Conservation (phyloP, 23 tunicate genomes). For the Styela clava region DNA sequence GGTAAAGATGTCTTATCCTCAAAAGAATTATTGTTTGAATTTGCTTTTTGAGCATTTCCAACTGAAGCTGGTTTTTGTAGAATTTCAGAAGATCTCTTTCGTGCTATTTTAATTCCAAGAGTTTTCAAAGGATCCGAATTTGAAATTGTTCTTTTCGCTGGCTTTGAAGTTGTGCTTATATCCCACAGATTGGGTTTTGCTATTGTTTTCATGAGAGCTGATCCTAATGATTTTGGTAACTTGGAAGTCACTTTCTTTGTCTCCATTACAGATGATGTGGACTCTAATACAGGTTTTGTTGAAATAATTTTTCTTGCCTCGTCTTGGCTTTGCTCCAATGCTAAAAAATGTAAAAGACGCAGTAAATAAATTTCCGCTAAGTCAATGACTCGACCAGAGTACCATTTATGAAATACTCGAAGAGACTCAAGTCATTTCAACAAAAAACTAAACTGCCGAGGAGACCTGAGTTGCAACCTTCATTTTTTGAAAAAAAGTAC, state of each 20-base stretch:
- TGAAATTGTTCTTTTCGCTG: background rate
- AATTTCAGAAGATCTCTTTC: constrained; percentile 1
- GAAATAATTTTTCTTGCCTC: constrained; percentile 34
- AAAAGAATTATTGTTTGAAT: background rate
- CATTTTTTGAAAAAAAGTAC: too few relatives aligned
- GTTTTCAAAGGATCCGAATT: background rate
- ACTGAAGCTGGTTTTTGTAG: background rate
- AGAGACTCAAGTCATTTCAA: too few relatives aligned
- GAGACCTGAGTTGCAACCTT: too few relatives aligned
- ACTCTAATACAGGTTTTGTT: constrained; percentile 41
- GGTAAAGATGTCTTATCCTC: background rate
- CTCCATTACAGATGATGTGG: background rate
- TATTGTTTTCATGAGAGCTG: constrained; percentile 8
- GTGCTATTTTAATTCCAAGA: constrained; percentile 14
- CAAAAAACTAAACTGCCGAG: too few relatives aligned
- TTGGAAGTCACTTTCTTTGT: constrained; percentile 18
- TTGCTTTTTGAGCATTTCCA: background rate
- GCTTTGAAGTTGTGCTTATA: background rate
- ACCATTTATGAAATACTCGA: too few relatives aligned
- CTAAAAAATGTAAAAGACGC: constrained; percentile 3
- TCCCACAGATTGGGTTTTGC: constrained; percentile 22
- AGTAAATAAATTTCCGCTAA: too few relatives aligned
- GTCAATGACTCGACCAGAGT: too few relatives aligned
- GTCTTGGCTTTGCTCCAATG: constrained; percentile 26
- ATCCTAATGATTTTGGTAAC: constrained; percentile 25